Percentiles rank a stretch among this genome's conserved stretches.
Evolutionary conservation across 2,113 vertebrate genomes (phyloP).

Genomic region (Rhipidura dahli): DNA sequence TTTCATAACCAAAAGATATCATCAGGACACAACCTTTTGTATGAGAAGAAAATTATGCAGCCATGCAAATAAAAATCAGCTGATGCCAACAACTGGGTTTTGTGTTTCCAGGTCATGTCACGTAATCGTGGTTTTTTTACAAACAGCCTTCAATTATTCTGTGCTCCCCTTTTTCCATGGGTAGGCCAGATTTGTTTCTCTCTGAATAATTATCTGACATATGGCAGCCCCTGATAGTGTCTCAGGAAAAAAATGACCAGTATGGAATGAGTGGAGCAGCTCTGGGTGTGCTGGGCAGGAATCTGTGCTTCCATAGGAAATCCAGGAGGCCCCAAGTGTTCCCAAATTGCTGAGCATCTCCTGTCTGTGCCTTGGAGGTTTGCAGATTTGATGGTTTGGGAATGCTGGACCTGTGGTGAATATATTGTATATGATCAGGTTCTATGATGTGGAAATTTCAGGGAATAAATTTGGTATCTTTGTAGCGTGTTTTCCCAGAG

Average conservation of each 20-base stretch:
- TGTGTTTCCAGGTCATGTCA: neutral
- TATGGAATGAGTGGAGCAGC: neutral
- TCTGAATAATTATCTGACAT: neutral
- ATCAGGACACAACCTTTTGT: neutral
- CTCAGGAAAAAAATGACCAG: neutral
- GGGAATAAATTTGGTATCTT: conserved; percentile 4
- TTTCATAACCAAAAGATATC: neutral
- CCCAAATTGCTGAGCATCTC: neutral
- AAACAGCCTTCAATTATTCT: neutral
- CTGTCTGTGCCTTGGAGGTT: neutral
- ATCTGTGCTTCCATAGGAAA: neutral
- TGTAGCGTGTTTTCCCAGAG: neutral
- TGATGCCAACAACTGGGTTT: neutral
- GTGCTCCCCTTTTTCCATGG: neutral
- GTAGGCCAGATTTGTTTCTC: neutral
- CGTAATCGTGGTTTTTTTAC: neutral
- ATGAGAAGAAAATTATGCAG: neutral
- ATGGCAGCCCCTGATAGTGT: conserved; percentile 19
- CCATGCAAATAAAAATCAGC: neutral
- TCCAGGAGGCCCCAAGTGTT: neutral
- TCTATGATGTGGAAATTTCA: conserved; percentile 4
- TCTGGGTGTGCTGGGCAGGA: neutral
- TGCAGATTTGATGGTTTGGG: neutral
- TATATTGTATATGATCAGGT: neutral
- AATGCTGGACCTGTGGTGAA: neutral